phyloP scores from a whole-genome alignment of 2,888 invertebrate genomes.

The Drosophila percnosoma region DNA sequence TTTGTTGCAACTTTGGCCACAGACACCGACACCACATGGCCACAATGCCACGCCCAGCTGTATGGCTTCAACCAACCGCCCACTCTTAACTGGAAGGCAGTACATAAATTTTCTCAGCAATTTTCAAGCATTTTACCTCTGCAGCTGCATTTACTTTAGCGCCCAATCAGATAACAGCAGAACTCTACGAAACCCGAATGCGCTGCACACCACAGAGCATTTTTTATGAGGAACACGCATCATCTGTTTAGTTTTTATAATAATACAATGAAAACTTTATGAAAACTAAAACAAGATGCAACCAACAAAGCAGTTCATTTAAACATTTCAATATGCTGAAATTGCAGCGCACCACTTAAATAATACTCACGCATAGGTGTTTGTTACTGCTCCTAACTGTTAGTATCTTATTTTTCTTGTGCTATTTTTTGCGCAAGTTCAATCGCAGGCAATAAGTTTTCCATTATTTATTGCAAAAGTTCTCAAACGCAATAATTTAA shows the following conservation, averaged over 20 bases:
- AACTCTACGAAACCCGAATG: slow-evolving; percentile 12
- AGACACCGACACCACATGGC: slow-evolving; percentile 55
- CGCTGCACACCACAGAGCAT: slow-evolving; percentile 1
- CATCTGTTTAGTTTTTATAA: not conserved
- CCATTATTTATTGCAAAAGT: slow-evolving; percentile 57
- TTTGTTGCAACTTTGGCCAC: slow-evolving; percentile 78
- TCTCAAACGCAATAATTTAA: slow-evolving; percentile 43
- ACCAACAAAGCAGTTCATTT: not conserved
- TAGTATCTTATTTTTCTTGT: not conserved
- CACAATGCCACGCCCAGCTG: slow-evolving; percentile 30
- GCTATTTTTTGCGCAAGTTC: slow-evolving; percentile 9
- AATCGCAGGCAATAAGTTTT: slow-evolving; percentile 42
- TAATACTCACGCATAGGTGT: slow-evolving; percentile 11
- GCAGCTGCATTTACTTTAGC: slow-evolving; percentile 34
- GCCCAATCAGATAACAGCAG: slow-evolving; percentile 49
- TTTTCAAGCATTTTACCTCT: slow-evolving; percentile 47
- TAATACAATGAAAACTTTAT: too few species aligned
- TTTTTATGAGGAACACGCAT: not conserved
- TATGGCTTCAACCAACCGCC: slow-evolving; percentile 18
- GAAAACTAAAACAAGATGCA: too few species aligned
- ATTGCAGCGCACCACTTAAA: not conserved
- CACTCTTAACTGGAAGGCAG: slow-evolving; percentile 43
- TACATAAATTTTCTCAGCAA: slow-evolving; percentile 65
- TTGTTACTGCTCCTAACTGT: slow-evolving; percentile 2
- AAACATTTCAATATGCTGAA: not conserved